Evolutionary conservation across 2,888 invertebrate genomes (phyloP).

Genomic region (Volucella bombylans): DNA sequence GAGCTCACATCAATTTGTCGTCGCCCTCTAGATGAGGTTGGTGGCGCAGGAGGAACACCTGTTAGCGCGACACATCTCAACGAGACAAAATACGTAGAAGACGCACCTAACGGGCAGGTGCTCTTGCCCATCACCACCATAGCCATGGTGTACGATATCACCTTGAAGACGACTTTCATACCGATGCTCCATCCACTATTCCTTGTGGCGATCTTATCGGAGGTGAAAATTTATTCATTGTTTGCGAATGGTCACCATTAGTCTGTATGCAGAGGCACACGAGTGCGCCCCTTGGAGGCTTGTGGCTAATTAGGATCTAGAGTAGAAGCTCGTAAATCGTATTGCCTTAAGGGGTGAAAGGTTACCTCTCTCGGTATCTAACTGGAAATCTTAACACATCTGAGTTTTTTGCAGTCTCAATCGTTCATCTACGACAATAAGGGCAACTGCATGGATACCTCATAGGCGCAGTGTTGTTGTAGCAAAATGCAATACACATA

Average conservation of each 20-base stretch:
- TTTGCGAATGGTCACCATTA: constrained; percentile 72
- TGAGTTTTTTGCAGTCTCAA: constrained; percentile 25
- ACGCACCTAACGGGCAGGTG: constrained; percentile 70
- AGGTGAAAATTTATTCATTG: constrained; percentile 78
- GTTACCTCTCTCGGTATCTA: constrained; percentile 67
- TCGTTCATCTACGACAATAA: constrained; percentile 56
- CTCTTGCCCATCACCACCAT: constrained; percentile 8
- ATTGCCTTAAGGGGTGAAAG: constrained; percentile 72
- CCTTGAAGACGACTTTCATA: constrained; percentile 41
- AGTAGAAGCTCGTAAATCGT: constrained; percentile 69
- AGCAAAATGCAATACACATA: too few species aligned
- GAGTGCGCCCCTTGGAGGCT: constrained; percentile 13
- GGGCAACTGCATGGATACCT: neutral
- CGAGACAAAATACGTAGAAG: constrained; percentile 39
- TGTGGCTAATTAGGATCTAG: constrained; percentile 66
- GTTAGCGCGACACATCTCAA: constrained; percentile 62
- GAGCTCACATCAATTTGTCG: constrained; percentile 44
- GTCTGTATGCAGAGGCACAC: constrained; percentile 33
- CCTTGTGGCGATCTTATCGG: constrained; percentile 76
- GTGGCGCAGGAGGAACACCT: constrained; percentile 63
- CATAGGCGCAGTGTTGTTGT: neutral
- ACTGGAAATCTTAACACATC: constrained; percentile 27
- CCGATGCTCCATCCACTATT: constrained; percentile 34
- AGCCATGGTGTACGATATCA: neutral
- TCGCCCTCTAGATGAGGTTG: constrained; percentile 23